Conservation (phyloP, 2,888 invertebrate genomes). For the Ornithoptera alexandrae region DNA sequence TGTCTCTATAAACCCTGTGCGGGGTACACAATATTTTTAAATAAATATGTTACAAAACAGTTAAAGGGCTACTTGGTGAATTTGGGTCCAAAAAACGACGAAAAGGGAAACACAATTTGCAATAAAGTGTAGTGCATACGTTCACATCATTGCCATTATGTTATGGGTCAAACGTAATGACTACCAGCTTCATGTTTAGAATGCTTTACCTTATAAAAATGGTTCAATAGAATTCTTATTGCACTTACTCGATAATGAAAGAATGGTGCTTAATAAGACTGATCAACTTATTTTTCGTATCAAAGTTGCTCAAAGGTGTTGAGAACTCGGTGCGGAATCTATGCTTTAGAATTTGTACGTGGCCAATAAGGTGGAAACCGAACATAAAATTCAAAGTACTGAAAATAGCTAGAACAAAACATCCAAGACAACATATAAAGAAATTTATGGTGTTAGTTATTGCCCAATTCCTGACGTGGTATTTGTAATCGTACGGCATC, state of each 20-base stretch:
- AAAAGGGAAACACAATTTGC: too few species aligned
- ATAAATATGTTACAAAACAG: too few species aligned
- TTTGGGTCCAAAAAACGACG: too few species aligned
- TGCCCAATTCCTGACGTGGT: conserved; percentile 41
- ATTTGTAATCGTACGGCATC: conserved; percentile 47
- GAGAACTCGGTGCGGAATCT: conserved; percentile 37
- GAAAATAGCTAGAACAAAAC: conserved; percentile 36
- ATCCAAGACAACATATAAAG: conserved; percentile 34
- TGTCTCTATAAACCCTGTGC: too few species aligned
- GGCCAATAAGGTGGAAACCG: conserved; percentile 46
- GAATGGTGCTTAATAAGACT: conserved; percentile 42
- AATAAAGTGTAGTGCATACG: too few species aligned
- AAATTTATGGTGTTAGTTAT: conserved; percentile 35
- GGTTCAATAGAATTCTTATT: too few species aligned
- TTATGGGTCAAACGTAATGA: too few species aligned
- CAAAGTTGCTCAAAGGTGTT: conserved; percentile 32
- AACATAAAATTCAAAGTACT: conserved; percentile 42
- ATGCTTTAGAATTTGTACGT: conserved; percentile 44
- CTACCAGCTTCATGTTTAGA: too few species aligned
- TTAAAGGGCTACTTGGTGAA: too few species aligned
- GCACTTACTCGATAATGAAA: conserved; percentile 42
- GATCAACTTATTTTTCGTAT: conserved; percentile 36
- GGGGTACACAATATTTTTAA: too few species aligned
- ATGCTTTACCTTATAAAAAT: too few species aligned
- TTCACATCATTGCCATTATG: too few species aligned